Percentiles rank a stretch among this genome's conserved stretches.
These are phyloP conservation scores for Hippocampus abdominalis DNA, from an alignment of 2,113 vertebrate species.

Conservation along the genomic window DNA sequence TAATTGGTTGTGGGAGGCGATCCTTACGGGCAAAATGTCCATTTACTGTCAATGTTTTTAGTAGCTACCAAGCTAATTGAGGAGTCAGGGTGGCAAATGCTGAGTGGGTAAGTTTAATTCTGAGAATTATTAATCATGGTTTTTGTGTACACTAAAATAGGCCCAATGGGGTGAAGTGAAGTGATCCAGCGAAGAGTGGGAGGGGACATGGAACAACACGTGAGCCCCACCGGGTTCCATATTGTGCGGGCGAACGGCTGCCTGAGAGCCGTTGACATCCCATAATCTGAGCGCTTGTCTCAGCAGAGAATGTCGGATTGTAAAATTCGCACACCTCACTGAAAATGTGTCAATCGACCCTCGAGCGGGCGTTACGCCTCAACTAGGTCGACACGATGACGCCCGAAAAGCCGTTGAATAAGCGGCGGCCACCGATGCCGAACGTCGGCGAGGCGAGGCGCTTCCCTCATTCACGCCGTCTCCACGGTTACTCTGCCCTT, in stretches of 20 bases:
- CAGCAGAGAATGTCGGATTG: not conserved
- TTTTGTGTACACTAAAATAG: not conserved
- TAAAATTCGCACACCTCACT: not conserved
- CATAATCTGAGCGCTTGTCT: not conserved
- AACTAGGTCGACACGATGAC: too few species aligned
- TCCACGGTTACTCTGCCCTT: conserved; percentile 80
- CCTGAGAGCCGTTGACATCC: not conserved
- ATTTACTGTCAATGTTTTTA: not conserved
- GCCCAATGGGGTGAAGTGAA: not conserved
- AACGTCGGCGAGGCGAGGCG: conserved; percentile 73
- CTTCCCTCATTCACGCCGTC: conserved; percentile 82
- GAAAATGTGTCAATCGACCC: not conserved
- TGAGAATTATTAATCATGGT: not conserved
- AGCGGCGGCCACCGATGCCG: conserved; percentile 30
- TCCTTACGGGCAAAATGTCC: too few species aligned
- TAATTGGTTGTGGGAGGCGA: too few species aligned
- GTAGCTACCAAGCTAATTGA: too few species aligned
- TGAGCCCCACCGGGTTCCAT: not conserved
- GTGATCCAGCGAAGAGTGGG: not conserved
- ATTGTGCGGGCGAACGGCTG: not conserved
- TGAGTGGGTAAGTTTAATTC: not conserved
- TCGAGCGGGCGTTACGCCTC: too few species aligned
- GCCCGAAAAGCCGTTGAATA: not conserved
- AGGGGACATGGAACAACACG: not conserved
- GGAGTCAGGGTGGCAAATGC: too few species aligned